Evolutionary conservation across 2,888 invertebrate genomes (phyloP).

Genomic region (Lomographa bimaculata): DNA sequence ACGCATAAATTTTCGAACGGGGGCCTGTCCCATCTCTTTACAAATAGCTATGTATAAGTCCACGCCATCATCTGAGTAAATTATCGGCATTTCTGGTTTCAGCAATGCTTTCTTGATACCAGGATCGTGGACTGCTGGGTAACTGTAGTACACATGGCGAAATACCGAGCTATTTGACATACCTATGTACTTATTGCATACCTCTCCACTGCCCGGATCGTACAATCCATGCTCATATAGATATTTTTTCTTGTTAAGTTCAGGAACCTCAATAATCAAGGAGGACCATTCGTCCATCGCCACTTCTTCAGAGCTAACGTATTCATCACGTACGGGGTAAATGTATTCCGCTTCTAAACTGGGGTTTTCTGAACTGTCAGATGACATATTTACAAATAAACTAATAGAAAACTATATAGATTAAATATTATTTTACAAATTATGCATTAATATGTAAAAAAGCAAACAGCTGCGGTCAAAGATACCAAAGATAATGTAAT

Average conservation of each 20-base stretch:
- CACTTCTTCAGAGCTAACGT: constrained; percentile 55
- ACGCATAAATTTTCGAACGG: constrained; percentile 51
- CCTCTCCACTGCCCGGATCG: constrained; percentile 56
- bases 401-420: no score
- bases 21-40: constrained; percentile 55
- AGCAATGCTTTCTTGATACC: constrained; percentile 58
- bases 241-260: constrained; percentile 45
- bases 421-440: no score
- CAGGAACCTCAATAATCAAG: constrained; percentile 37
- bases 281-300: constrained; percentile 68
- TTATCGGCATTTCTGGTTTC: constrained; percentile 38
- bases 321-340: constrained; percentile 32
- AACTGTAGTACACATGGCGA: constrained; percentile 60
- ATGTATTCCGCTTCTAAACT: constrained; percentile 16
- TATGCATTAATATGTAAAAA: no score
- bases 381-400: no score
- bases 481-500: no score
- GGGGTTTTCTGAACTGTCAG: no score
- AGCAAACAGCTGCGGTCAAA: no score
- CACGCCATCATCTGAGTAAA: constrained; percentile 62
- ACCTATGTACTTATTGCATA: constrained; percentile 56
- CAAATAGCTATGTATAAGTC: constrained; percentile 58
- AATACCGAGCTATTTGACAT: constrained; percentile 58
- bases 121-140: constrained; percentile 63
- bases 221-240: constrained; percentile 48